Conservation (phyloP, 2,797 vertebrate genomes). For the Leptatherina wallacei region DNA sequence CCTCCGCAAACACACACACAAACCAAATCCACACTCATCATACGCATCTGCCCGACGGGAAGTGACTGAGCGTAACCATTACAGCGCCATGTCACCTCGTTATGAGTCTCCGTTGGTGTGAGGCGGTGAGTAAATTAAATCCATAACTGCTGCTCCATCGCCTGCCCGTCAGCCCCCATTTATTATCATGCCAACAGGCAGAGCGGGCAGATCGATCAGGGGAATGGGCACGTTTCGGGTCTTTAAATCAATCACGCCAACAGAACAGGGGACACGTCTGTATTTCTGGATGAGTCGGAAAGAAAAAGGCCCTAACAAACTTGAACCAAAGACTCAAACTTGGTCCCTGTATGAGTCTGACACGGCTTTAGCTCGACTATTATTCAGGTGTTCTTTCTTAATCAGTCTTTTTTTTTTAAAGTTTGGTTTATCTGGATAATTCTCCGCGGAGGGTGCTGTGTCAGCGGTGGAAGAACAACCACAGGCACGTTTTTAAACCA, state of each 20-base stretch:
- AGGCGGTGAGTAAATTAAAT: constrained; percentile 73
- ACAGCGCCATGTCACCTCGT: constrained; percentile 69
- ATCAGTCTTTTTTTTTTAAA: neutral
- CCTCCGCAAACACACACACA: constrained; percentile 25
- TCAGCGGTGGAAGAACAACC: constrained; percentile 30
- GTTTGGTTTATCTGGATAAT: constrained; percentile 16
- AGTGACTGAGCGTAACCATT: constrained; percentile 76
- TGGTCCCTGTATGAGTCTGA: neutral
- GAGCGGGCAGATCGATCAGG: constrained; percentile 73
- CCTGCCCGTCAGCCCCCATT: constrained; percentile 67
- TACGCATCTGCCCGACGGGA: constrained; percentile 40
- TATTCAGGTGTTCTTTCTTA: constrained; percentile 9
- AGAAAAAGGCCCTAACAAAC: constrained; percentile 39
- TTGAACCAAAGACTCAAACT: constrained; percentile 35
- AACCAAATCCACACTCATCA: constrained; percentile 39
- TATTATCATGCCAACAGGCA: constrained; percentile 68
- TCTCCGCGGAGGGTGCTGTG: constrained; percentile 9
- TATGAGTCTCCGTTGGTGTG: constrained; percentile 77
- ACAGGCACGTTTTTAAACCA: constrained; percentile 35
- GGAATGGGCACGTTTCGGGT: constrained; percentile 77
- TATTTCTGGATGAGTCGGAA: constrained; percentile 53
- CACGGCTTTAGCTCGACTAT: neutral
- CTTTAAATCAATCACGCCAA: constrained; percentile 73
- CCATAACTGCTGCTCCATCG: constrained; percentile 76
- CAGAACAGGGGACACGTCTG: constrained; percentile 51